These are phyloP conservation scores for Rhopilema esculentum DNA, from an alignment of 30 jellyfish, hydroid and myxozoan species.

Conservation along the genomic window DNA sequence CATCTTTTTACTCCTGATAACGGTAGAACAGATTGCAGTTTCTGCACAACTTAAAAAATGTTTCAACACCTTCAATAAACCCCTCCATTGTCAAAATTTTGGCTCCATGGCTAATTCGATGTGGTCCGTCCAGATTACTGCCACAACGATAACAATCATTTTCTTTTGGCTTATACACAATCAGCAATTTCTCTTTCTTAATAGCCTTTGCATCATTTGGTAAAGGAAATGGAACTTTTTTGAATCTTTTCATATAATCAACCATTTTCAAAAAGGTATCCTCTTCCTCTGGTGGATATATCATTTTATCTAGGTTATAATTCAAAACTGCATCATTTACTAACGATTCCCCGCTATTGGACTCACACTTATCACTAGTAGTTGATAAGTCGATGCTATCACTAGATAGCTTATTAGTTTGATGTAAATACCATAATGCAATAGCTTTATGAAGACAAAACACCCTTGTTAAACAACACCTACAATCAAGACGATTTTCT, in stretches of 20 bases:
- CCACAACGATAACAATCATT: not conserved
- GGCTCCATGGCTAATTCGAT: not conserved
- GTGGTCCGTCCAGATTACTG: not conserved
- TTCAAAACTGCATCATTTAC: not conserved
- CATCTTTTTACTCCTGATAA: conserved; percentile 62
- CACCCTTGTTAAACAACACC: not conserved
- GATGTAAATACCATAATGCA: not conserved
- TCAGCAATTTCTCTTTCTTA: not conserved
- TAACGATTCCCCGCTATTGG: not conserved
- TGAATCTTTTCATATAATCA: not conserved
- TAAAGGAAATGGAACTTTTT: not conserved
- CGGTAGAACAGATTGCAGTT: conserved; percentile 50
- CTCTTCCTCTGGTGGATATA: not conserved
- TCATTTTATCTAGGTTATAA: not conserved
- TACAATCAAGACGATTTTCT: not conserved
- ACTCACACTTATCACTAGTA: not conserved
- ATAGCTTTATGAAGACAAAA: conserved; percentile 32
- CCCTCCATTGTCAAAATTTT: not conserved
- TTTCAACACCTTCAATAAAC: conserved; percentile 11
- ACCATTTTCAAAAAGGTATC: not conserved
- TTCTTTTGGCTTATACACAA: not conserved
- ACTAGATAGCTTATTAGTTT: not conserved
- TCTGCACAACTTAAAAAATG: conserved; percentile 40
- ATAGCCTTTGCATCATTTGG: not conserved
- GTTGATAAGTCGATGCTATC: too few species aligned